A percentile compares a stretch with the other conserved stretches of the same genome.
Conservation (phyloP, 2,113 vertebrate species). For the Tenrec ecaudatus region DNA sequence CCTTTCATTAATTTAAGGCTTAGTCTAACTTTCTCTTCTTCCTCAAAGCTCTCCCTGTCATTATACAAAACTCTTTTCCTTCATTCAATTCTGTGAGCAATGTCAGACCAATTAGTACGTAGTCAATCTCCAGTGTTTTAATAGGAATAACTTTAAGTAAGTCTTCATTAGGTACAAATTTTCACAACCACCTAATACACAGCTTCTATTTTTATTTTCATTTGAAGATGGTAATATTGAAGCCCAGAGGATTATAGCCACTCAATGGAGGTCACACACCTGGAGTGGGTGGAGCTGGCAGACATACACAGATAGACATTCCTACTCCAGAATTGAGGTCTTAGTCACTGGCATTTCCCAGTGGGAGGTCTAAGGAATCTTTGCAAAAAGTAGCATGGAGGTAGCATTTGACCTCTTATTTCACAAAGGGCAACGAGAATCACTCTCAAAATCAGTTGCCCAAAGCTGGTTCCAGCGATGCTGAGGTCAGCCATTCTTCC, state of each 20-base stretch:
- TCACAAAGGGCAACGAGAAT: background rate
- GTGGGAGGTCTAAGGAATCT: background rate
- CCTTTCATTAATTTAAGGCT: background rate
- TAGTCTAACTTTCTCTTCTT: background rate
- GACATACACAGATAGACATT: background rate
- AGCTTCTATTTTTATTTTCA: background rate
- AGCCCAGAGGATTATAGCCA: background rate
- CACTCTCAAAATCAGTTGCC: no score
- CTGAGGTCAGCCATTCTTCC: no score
- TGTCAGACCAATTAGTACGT: slow-evolving; percentile 3
- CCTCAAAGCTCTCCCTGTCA: background rate
- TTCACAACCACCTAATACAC: background rate
- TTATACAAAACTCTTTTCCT: background rate
- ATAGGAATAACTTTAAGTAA: background rate
- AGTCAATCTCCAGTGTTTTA: slow-evolving; percentile 29
- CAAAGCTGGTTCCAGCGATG: no score
- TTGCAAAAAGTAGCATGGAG: no score
- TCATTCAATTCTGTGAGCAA: background rate
- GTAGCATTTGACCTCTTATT: background rate
- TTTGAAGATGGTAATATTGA: slow-evolving; percentile 15
- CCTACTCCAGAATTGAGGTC: background rate
- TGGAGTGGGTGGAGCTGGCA: background rate
- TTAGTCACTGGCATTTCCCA: background rate
- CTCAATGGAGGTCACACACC: background rate
- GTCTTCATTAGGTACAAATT: background rate